Percentiles rank a stretch among this genome's conserved stretches.
These are phyloP conservation scores for Halcyon smyrnensis DNA, from an alignment of 2,797 vertebrate genomes.

Conservation along the genomic window DNA sequence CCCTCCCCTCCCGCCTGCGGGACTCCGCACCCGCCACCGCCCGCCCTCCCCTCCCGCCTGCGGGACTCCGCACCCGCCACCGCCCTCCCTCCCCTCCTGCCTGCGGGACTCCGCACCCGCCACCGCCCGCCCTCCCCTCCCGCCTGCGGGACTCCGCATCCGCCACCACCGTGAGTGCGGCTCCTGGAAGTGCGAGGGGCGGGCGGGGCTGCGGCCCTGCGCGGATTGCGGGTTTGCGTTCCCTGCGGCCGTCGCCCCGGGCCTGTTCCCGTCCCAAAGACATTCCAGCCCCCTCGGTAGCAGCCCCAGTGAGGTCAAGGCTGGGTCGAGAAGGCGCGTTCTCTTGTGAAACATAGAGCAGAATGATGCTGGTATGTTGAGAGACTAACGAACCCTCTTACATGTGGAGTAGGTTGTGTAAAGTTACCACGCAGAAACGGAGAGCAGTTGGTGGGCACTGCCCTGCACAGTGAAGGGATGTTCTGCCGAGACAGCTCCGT, in stretches of 20 bases:
- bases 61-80: too few species aligned
- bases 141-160: too few species aligned
- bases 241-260: background rate
- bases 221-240: too few species aligned
- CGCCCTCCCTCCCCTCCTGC: too few species aligned
- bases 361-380: background rate
- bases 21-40: too few species aligned
- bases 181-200: too few species aligned
- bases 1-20: too few species aligned
- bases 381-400: background rate
- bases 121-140: too few species aligned
- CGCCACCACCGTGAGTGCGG: too few species aligned
- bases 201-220: too few species aligned
- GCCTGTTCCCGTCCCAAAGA: fast-evolving
- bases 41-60: too few species aligned
- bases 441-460: background rate
- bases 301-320: background rate
- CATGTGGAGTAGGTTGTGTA: background rate
- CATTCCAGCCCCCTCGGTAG: fast-evolving
- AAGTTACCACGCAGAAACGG: background rate
- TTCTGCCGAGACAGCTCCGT: background rate
- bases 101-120: too few species aligned
- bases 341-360: fast-evolving
- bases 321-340: fast-evolving
- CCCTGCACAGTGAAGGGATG: background rate